Evolutionary conservation across 2,113 vertebrate genomes (phyloP).

Genomic region (Pygoscelis antarcticus): DNA sequence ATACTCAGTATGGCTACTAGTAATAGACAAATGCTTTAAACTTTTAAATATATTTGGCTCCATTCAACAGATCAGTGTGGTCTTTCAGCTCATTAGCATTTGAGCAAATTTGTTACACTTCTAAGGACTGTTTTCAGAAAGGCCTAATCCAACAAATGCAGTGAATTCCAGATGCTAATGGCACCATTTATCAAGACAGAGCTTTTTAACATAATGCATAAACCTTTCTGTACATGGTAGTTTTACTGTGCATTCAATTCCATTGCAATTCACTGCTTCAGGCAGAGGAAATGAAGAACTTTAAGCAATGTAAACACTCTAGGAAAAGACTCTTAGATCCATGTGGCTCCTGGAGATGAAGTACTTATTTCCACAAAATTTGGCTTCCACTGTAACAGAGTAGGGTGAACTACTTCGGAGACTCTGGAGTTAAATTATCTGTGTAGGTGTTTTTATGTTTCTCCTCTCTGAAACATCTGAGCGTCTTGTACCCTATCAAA

Average conservation of each 20-base stretch:
- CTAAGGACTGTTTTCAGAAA: conserved; percentile 65
- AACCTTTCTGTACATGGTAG: conserved; percentile 69
- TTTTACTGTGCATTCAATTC: conserved; percentile 73
- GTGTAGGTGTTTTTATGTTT: not conserved
- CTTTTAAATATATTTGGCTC: conserved; percentile 50
- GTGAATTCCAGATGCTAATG: conserved; percentile 75
- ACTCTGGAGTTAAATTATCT: not conserved
- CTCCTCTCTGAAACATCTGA: not conserved
- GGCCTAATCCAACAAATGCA: conserved; percentile 52
- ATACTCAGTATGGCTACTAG: conserved; percentile 19
- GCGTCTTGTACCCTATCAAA: not conserved
- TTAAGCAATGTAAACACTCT: conserved; percentile 70
- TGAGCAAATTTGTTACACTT: conserved; percentile 73
- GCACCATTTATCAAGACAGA: conserved; percentile 75
- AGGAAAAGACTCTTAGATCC: conserved; percentile 54
- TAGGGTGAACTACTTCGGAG: not conserved
- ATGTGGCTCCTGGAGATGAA: conserved; percentile 23
- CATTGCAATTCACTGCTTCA: conserved; percentile 62
- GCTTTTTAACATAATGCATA: conserved; percentile 76
- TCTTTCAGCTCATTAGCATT: conserved; percentile 73
- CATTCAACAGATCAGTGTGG: conserved; percentile 5
- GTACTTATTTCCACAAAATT: conserved; percentile 35
- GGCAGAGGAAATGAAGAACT: conserved; percentile 72
- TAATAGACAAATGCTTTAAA: conserved; percentile 50
- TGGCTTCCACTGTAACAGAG: not conserved